Percentiles rank a stretch among this genome's conserved stretches.
These are phyloP conservation scores for Athene noctua DNA, from an alignment of 2,113 vertebrate genomes.

Conservation along the genomic window DNA sequence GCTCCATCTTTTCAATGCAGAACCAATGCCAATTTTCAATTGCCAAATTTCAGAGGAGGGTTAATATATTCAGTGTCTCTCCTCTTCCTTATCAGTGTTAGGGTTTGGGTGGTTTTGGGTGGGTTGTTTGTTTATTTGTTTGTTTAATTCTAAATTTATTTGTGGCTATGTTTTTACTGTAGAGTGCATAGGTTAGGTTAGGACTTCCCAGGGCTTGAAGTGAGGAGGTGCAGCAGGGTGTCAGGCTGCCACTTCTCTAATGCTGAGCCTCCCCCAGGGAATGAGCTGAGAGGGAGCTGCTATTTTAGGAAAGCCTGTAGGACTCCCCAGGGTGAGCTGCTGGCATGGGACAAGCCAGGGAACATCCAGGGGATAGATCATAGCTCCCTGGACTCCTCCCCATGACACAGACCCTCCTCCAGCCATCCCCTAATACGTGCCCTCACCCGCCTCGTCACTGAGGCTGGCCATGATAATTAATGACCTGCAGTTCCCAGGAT, in stretches of 20 bases:
- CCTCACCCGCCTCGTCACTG: accelerated
- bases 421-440: accelerated
- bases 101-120: no score
- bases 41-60: neutral
- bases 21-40: neutral
- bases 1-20: neutral
- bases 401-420: neutral
- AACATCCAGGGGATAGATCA: neutral
- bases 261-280: neutral
- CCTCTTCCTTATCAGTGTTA: neutral
- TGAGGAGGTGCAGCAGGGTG: neutral
- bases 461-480: neutral
- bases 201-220: neutral
- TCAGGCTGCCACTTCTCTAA: neutral
- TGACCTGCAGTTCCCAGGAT: neutral
- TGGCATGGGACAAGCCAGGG: neutral
- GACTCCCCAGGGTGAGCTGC: neutral
- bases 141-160: neutral
- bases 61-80: neutral
- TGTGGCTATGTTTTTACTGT: neutral
- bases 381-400: neutral
- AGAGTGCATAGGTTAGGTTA: neutral
- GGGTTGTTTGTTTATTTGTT: neutral
- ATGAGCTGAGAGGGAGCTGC: neutral
- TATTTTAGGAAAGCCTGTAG: neutral